Evolutionary conservation across 2,888 invertebrate genomes (phyloP).

Genomic region (Slavum lentiscoides): DNA sequence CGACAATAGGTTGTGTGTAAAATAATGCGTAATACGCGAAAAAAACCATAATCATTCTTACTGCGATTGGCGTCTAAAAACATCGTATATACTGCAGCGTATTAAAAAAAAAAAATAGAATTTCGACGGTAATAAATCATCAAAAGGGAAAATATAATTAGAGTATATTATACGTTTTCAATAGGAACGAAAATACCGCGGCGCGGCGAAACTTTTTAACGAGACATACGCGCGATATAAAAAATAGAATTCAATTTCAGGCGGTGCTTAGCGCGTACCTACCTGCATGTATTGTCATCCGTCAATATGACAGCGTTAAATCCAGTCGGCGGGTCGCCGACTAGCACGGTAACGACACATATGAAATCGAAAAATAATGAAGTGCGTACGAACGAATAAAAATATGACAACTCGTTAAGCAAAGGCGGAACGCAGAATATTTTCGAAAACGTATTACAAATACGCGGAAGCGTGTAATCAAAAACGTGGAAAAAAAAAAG

Average conservation of each 20-base stretch:
- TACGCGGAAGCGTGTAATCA: too few species aligned
- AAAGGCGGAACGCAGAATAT: too few species aligned
- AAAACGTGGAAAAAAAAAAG: too few species aligned
- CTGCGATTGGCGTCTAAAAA: neutral
- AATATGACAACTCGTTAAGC: neutral
- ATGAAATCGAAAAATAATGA: neutral
- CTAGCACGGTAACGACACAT: too few species aligned
- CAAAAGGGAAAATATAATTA: neutral
- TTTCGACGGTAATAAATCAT: neutral
- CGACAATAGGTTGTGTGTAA: too few species aligned
- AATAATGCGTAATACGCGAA: too few species aligned
- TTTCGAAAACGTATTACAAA: neutral
- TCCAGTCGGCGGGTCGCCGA: neutral
- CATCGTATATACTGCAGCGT: too few species aligned
- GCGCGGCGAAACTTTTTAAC: neutral
- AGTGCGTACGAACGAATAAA: too few species aligned
- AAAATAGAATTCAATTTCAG: neutral
- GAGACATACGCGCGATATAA: neutral
- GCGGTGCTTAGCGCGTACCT: neutral
- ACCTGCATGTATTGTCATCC: neutral
- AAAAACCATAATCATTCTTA: constrained; percentile 3
- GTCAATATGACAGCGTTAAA: neutral
- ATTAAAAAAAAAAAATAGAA: neutral
- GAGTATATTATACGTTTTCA: neutral
- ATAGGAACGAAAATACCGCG: neutral